These are phyloP conservation scores for Porites cylindrica DNA, from an alignment of 92 coral and sea anemone species.

Conservation along the genomic window DNA sequence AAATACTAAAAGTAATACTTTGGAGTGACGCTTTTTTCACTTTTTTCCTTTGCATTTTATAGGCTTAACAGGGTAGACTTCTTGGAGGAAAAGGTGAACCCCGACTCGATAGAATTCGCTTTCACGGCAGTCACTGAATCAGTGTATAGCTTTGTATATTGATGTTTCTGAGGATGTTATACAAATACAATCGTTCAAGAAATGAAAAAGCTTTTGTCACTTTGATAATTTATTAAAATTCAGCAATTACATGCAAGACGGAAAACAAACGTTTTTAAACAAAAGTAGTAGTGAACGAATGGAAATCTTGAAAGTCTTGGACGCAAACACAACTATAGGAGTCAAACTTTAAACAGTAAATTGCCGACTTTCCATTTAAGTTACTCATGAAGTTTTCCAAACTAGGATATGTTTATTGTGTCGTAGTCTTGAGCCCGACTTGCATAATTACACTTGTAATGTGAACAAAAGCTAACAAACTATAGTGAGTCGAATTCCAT, in stretches of 20 bases:
- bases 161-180: neutral
- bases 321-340: neutral
- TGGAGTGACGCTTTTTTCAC: too few species aligned
- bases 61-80: too few species aligned
- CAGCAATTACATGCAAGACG: slow-evolving; percentile 4
- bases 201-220: neutral
- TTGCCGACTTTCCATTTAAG: too few species aligned
- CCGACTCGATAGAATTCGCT: too few species aligned
- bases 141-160: neutral
- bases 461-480: slow-evolving; percentile 7
- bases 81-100: too few species aligned
- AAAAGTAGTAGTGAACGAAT: neutral
- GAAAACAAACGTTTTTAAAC: neutral
- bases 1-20: too few species aligned
- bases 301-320: neutral
- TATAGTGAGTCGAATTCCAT: slow-evolving; percentile 19
- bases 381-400: too few species aligned
- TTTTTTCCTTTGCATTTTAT: too few species aligned
- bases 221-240: neutral
- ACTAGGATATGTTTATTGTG: too few species aligned
- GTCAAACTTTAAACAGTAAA: neutral
- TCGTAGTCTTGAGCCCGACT: neutral
- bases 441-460: neutral
- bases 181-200: neutral
- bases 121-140: too few species aligned